phyloP scores from a whole-genome alignment of 2,888 invertebrate genomes.

The Agriopis aurantiaria region DNA sequence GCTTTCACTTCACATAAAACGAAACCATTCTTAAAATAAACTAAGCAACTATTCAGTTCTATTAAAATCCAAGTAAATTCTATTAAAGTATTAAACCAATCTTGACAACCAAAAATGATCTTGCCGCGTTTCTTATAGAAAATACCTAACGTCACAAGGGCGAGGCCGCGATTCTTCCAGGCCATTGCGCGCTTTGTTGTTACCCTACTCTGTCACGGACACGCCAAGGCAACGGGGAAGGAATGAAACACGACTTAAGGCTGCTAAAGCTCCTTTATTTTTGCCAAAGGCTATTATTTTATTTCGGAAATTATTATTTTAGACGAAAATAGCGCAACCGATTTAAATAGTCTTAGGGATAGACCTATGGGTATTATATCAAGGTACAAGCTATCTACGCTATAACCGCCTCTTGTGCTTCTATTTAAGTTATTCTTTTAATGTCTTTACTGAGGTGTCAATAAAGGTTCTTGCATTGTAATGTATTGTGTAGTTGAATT shows the following conservation, averaged over 20 bases:
- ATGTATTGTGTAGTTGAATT: too few relatives aligned
- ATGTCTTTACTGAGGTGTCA: too few relatives aligned
- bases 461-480: too few relatives aligned
- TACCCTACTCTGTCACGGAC: conserved; percentile 76
- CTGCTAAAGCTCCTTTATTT: conserved; percentile 18
- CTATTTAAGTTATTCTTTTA: too few relatives aligned
- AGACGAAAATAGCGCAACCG: background rate
- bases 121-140: conserved; percentile 2
- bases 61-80: background rate
- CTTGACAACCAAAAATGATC: background rate
- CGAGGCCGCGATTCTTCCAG: conserved; percentile 81
- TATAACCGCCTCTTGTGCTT: too few relatives aligned
- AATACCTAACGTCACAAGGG: conserved; percentile 54
- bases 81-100: background rate
- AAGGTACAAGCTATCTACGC: too few relatives aligned
- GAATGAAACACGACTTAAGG: conserved; percentile 52
- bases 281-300: background rate
- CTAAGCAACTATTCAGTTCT: too few relatives aligned
- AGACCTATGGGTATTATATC: too few relatives aligned
- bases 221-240: conserved; percentile 55
- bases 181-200: conserved; percentile 83
- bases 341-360: background rate
- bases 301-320: background rate
- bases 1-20: too few relatives aligned
- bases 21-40: background rate